phyloP scores from a whole-genome alignment of 2,113 vertebrate species.

The Ceuthmochares aereus region DNA sequence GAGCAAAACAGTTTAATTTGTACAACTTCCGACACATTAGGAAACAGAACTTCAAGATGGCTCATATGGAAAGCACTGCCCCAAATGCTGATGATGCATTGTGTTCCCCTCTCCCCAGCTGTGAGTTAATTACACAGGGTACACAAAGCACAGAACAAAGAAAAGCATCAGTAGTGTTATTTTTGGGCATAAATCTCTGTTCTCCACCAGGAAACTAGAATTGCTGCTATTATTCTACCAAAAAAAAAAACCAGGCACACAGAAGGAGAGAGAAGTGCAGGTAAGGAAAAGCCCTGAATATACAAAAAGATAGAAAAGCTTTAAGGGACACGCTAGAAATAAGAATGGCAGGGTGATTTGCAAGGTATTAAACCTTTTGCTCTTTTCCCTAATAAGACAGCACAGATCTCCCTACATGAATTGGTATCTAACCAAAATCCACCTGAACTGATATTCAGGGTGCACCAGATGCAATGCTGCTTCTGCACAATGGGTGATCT shows the following conservation, averaged over 20 bases:
- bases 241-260: background rate
- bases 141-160: background rate
- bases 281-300: background rate
- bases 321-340: background rate
- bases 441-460: background rate
- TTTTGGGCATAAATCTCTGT: too few species aligned
- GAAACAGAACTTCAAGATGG: background rate
- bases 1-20: background rate
- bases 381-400: background rate
- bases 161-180: background rate
- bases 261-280: background rate
- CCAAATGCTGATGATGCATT: rapidly evolving
- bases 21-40: background rate
- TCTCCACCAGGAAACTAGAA: background rate
- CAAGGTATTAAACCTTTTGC: background rate
- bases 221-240: background rate
- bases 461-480: rapidly evolving
- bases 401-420: background rate
- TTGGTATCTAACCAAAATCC: rapidly evolving
- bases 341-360: background rate
- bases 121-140: background rate
- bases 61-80: rapidly evolving
- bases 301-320: background rate
- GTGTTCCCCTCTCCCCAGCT: rapidly evolving
- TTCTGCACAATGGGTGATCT: background rate